Conservation (phyloP, 2,113 vertebrate genomes). For the Pitta sordida region DNA sequence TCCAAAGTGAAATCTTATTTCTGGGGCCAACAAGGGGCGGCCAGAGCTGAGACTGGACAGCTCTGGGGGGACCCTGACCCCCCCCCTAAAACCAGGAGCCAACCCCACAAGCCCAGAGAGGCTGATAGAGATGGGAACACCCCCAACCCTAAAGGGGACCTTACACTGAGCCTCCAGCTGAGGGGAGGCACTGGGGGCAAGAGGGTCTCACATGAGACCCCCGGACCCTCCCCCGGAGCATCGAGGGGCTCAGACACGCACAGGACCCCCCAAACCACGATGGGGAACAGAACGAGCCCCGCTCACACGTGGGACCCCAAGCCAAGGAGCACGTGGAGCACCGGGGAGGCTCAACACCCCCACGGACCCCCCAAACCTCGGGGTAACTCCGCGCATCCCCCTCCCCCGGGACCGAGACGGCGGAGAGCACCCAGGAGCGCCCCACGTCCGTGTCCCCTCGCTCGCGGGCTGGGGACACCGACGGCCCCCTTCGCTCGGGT, state of each 20-base stretch:
- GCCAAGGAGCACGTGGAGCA: not conserved
- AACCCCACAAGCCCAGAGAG: not conserved
- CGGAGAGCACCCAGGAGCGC: fast-evolving
- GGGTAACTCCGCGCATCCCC: too few species aligned
- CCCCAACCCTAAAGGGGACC: fast-evolving
- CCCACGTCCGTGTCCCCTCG: fast-evolving
- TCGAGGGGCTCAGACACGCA: fast-evolving
- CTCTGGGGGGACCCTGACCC: fast-evolving
- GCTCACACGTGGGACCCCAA: fast-evolving
- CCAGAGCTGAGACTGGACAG: not conserved
- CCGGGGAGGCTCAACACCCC: not conserved
- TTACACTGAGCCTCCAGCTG: not conserved
- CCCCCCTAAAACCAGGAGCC: not conserved
- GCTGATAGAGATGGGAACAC: too few species aligned
- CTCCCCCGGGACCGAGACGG: too few species aligned
- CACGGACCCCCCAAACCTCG: not conserved
- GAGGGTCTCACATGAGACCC: fast-evolving
- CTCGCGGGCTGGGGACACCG: fast-evolving
- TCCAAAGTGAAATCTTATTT: not conserved
- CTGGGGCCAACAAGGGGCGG: not conserved
- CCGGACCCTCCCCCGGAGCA: fast-evolving
- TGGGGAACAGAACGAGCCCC: not conserved
- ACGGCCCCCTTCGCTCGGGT: not conserved
- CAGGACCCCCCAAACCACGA: fast-evolving
- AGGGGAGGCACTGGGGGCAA: fast-evolving